phyloP scores from a whole-genome alignment of 2,113 vertebrate species.

The Rallus limicola region DNA sequence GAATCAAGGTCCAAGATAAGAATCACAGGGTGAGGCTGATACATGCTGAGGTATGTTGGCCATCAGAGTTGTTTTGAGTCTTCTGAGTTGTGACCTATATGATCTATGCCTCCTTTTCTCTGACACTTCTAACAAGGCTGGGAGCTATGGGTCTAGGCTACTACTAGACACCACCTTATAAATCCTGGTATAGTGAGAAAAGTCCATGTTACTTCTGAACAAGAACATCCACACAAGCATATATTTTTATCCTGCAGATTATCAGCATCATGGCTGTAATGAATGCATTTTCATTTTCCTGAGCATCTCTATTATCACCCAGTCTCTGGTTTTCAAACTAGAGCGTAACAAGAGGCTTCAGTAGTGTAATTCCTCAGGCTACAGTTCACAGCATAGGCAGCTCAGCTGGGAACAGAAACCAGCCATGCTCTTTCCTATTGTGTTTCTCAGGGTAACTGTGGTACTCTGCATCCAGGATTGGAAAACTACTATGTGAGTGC shows the following conservation, averaged over 20 bases:
- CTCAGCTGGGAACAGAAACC: background rate
- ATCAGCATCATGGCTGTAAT: background rate
- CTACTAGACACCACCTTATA: background rate
- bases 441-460: background rate
- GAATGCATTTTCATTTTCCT: conserved; percentile 5
- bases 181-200: background rate
- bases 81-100: background rate
- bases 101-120: background rate
- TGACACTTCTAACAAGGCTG: background rate
- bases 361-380: background rate
- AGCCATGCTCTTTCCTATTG: background rate
- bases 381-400: background rate
- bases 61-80: background rate
- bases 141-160: background rate
- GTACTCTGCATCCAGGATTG: background rate
- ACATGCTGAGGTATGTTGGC: background rate
- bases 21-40: background rate
- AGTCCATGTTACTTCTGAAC: background rate
- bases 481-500: background rate
- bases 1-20: background rate
- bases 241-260: background rate
- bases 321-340: background rate
- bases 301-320: background rate
- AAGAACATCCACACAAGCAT: background rate
- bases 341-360: background rate